Conservation (phyloP, 2,113 vertebrate genomes). For the Centropristis striata region DNA sequence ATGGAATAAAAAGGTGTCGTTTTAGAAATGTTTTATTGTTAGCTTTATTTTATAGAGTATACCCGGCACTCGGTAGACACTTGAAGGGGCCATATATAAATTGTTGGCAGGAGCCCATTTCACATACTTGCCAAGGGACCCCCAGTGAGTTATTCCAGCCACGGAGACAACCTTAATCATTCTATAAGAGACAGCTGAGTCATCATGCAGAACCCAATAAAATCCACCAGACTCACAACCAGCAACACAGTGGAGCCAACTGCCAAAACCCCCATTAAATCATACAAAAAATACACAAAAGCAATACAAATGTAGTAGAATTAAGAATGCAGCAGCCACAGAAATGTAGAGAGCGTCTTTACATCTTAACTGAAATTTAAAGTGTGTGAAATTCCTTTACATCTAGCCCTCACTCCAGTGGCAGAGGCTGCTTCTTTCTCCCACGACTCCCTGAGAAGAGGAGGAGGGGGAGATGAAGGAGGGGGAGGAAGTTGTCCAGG, state of each 20-base stretch:
- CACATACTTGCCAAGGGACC: conserved; percentile 18
- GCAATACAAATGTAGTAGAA: neutral
- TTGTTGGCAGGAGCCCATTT: conserved; percentile 8
- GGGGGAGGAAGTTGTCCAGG: conserved; percentile 95
- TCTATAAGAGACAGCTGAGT: conserved; percentile 40
- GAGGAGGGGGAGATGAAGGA: conserved; percentile 44
- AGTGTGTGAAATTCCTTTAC: neutral
- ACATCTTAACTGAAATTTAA: neutral
- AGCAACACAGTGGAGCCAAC: neutral
- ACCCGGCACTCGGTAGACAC: neutral
- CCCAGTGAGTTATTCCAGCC: conserved; percentile 37
- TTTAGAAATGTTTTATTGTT: neutral
- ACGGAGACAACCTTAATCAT: conserved; percentile 12
- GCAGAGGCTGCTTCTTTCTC: conserved; percentile 86
- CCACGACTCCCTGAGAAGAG: conserved; percentile 86
- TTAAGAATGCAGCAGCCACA: neutral
- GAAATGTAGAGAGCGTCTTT: neutral
- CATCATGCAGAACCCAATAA: conserved; percentile 34
- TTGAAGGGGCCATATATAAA: neutral
- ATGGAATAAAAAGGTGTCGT: neutral
- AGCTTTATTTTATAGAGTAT: neutral
- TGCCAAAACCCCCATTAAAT: conserved; percentile 2
- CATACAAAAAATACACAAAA: neutral
- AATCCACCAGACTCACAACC: conserved; percentile 2
- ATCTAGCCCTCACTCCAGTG: conserved; percentile 80